phyloP scores from a whole-genome alignment of 1,140 invertebrate genomes.

The Dreissena rostriformis region DNA sequence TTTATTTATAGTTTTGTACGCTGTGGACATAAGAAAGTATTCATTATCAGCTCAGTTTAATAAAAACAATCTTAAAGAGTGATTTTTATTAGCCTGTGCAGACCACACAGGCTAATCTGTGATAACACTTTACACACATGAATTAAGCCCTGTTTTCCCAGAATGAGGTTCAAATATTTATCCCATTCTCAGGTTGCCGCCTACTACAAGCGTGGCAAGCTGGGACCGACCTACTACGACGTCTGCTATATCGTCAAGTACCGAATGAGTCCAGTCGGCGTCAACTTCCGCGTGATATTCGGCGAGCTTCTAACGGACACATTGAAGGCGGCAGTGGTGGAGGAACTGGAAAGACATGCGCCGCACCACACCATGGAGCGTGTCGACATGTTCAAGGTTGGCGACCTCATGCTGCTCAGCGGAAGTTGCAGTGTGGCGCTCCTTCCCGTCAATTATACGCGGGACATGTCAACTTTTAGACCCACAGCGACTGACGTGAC shows the following conservation, averaged over 20 bases:
- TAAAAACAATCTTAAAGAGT: too few species aligned
- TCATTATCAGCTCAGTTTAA: too few species aligned
- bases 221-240: constrained; percentile 23
- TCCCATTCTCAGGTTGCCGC: constrained; percentile 20
- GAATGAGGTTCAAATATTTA: too few species aligned
- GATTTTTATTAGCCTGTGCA: too few species aligned
- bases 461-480: constrained; percentile 7
- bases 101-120: too few species aligned
- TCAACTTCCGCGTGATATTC: constrained; percentile 52
- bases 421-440: constrained; percentile 43
- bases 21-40: too few species aligned
- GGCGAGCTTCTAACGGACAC: constrained; percentile 46
- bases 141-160: too few species aligned
- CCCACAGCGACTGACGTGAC: constrained; percentile 21
- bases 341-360: constrained; percentile 43
- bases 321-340: constrained; percentile 24
- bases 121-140: too few species aligned
- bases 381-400: constrained; percentile 44
- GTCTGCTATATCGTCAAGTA: constrained; percentile 46
- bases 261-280: background rate
- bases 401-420: constrained; percentile 42
- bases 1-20: too few species aligned
- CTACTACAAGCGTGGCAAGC: constrained; percentile 38
- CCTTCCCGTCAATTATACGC: constrained; percentile 46
- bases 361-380: constrained; percentile 38